These are phyloP conservation scores for Rhagoletis zephyria DNA, from an alignment of 1,140 invertebrate species.

Conservation along the genomic window DNA sequence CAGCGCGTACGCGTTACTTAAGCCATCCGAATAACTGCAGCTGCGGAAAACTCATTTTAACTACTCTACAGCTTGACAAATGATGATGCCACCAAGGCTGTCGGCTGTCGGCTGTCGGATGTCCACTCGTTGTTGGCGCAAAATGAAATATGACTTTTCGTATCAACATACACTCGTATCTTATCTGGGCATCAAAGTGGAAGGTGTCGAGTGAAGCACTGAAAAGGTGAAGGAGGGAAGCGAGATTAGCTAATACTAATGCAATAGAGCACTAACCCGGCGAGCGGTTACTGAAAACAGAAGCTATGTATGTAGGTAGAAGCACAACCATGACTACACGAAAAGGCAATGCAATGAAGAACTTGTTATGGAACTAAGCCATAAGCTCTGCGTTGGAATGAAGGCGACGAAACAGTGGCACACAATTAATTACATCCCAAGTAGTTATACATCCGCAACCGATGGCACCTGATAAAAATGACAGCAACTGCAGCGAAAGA, in stretches of 20 bases:
- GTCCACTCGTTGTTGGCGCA: conserved; percentile 2
- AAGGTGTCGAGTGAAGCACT: background rate
- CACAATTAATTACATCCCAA: conserved; percentile 13
- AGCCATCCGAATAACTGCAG: background rate
- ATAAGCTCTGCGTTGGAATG: background rate
- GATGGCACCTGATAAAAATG: background rate
- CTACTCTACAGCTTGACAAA: conserved; percentile 32
- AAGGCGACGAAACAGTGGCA: background rate
- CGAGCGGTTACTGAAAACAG: background rate
- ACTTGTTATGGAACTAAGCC: conserved; percentile 13
- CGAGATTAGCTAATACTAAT: background rate
- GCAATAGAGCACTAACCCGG: background rate
- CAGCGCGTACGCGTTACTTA: background rate
- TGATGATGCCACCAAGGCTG: conserved; percentile 32
- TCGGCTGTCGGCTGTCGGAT: background rate
- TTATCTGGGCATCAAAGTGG: conserved; percentile 11
- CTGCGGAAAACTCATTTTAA: conserved; percentile 38
- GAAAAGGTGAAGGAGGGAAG: background rate
- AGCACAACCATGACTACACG: background rate
- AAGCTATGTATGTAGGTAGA: background rate
- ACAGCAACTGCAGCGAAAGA: conserved; percentile 3
- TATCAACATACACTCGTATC: background rate
- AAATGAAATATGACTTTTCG: conserved; percentile 38
- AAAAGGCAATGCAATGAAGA: background rate
- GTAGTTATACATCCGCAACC: background rate